Evolutionary conservation across 2,113 vertebrate genomes (phyloP), one percentile per base, ranked within the genome.

Genomic region (Corythoichthys haematopterus): DNA sequence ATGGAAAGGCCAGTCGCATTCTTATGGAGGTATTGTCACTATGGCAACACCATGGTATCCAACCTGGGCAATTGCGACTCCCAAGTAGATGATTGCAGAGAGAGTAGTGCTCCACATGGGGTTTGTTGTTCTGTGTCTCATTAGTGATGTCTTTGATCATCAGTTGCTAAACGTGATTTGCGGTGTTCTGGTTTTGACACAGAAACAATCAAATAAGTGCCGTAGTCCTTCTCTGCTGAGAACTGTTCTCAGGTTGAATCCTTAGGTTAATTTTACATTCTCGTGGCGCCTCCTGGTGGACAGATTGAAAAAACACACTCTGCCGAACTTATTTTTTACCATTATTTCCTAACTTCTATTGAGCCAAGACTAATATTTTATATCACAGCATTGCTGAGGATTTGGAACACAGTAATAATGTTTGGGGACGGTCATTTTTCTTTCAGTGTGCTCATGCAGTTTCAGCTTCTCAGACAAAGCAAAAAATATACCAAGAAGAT

Each of bases 201-300:
- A 46, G n/a, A 72, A 8, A 57, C n/a, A 20, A 40, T 64, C 13
- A 63, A 62, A n/a, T 3, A 52, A 59, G 58, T 47, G 20, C 65
- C n/a, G 37, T 51, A 28, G 63, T 75, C 68, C 38, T 64, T 60
- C 43, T 64, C 61, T 58, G 70, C 64, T 63, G 43, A 55, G 72
- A 75, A 62, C 12, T 66, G 76, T 53, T 72, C 66, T 65, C 69
- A 77, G 70, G 68, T 70, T 53, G 83, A 72, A 78, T 66, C 50
- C 52, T 58, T 67, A 47, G 50, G 38, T 46, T 43, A 16, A 13
- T 36, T 74, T 13, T 10, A 16, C 66, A 82, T 86, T 45, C 65
- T 74, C 74, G 80, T 87, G 74, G 59, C 82, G 13, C 89, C 82
- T 76, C 75, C 89, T 91, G 75, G 79, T 88, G 90, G 71, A 47